phyloP scores from a whole-genome alignment of 2,888 invertebrate genomes.

The Trachelus troglodyta region DNA sequence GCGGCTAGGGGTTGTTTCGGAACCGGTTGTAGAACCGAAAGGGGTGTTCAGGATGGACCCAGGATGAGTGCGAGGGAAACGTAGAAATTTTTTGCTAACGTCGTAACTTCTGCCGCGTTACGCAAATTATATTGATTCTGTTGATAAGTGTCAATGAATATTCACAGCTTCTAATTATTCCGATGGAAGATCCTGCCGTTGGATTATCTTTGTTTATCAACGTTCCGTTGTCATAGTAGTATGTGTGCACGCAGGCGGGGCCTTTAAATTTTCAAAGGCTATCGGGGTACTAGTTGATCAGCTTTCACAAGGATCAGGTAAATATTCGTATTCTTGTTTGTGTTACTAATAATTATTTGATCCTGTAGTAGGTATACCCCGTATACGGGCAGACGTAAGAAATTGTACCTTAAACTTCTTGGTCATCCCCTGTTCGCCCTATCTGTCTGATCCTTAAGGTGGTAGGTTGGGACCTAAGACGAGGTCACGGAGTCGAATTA shows the following conservation, averaged over 20 bases:
- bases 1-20: slow-evolving; percentile 10
- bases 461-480: neutral
- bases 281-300: neutral
- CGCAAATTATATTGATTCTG: slow-evolving; percentile 16
- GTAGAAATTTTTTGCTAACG: neutral
- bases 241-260: neutral
- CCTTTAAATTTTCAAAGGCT: neutral
- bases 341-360: too few species aligned
- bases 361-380: neutral
- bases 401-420: neutral
- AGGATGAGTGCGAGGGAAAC: neutral
- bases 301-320: neutral
- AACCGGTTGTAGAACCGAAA: neutral
- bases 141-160: neutral
- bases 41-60: neutral
- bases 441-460: neutral
- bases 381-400: neutral
- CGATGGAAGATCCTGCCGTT: neutral
- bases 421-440: neutral
- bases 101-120: slow-evolving; percentile 15
- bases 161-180: neutral
- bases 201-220: neutral
- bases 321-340: too few species aligned
- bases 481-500: neutral
- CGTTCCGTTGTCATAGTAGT: neutral